Base-by-base conservation (phyloP, 2,113 vertebrate species). In the Picathartes gymnocephalus region DNA sequence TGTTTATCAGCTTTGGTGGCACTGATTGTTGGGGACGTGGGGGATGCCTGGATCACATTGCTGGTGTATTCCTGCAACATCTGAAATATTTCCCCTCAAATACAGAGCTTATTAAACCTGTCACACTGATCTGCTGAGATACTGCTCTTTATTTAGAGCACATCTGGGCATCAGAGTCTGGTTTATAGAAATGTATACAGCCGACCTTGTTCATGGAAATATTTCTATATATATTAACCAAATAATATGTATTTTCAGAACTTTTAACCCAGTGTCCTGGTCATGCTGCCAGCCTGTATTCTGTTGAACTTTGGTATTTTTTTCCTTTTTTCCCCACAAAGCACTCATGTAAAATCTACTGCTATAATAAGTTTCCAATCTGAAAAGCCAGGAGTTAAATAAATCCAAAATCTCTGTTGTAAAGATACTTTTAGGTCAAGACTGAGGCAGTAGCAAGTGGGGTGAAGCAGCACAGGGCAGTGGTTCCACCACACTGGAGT, bases 401-500 rank as follows among this genome's bases (percentile, higher is more conserved):
- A 69, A 86, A 45, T n/a, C 35, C 15, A 21, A 11, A 44, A 24
- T 19, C 31, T 42, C 22, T 58, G 24, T 24, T 22, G 27, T 30
- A 35, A 35, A 56, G 35, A 21, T 40, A 9, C 15, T 64, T 35
- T 8, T 6, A 21, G 47, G 11, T n/a, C 10, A 27, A 8, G 69
- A 2, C 1, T 6, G 21, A 42, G 69, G 45, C 9, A 19, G 69
- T 3, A 64, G 23, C 53, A 14, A 1, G 27, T 7, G 11, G 45
- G 60, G 33, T 35, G 60, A 27, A 20, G 78, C 17, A 31, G 56
- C 51, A 13, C 31, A 31, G 88, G 11, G 50, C 27, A 40, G 14
- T 11, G 21, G 10, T 13, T 5, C 23, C 71, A 58, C 8, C 56
- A 7, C 1, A 0, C 0, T 22, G 1, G 30, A 22, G 30, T 37